Base-by-base conservation (phyloP, 2,113 vertebrate genomes). In the Meleagris gallopavo region DNA sequence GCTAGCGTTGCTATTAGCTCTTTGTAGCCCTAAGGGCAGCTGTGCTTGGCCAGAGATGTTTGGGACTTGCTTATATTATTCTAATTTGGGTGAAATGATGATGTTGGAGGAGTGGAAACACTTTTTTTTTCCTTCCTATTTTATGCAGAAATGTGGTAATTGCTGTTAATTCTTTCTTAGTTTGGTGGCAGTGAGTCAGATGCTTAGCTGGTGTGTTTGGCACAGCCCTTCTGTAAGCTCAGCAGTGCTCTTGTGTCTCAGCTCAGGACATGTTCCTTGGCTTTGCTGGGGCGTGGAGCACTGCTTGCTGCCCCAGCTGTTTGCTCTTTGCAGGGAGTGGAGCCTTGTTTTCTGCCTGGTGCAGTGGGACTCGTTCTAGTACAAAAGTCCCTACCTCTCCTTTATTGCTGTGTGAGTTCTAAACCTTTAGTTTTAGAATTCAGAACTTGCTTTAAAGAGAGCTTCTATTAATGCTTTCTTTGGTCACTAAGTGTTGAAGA, bases 1-100 rank as follows among this genome's bases (percentile, higher is more conserved):
- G 72, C 83, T 94, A 58, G 40, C 89, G 15, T 73, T 92, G 92
- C 79, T 88, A 4, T 95, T 58, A 54, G 72, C 54, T 57, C 94
- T 70, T 54, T 11, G 36, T 82, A 92, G 92, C 96, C 91, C 38
- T 66, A 13, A 48, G 86, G 86, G 24, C 77, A 95, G 71, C 55
- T 34, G 64, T 91, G 10, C 83, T 96, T 94, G 82, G 91, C 78
- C 85, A 80, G 70, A 89, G 73, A 82, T 74, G 25, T 92, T 90
- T 80, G 71, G 83, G 74, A 29, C 45, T 81, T 94, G 60, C 48
- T 67, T 57, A 60, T 92, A 34, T 60, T 96, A 60, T 65, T 79
- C 85, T 92, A 60, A 92, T 96, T 93, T 96, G 95, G 94, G 96
- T 88, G 66, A 83, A 94, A 64, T 43, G 62, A 11, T 19, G 55